A percentile compares a stretch with the other conserved stretches of the same genome.
These are phyloP conservation scores for Colletes latitarsis DNA, from an alignment of 1,140 invertebrate genomes.

Conservation along the genomic window DNA sequence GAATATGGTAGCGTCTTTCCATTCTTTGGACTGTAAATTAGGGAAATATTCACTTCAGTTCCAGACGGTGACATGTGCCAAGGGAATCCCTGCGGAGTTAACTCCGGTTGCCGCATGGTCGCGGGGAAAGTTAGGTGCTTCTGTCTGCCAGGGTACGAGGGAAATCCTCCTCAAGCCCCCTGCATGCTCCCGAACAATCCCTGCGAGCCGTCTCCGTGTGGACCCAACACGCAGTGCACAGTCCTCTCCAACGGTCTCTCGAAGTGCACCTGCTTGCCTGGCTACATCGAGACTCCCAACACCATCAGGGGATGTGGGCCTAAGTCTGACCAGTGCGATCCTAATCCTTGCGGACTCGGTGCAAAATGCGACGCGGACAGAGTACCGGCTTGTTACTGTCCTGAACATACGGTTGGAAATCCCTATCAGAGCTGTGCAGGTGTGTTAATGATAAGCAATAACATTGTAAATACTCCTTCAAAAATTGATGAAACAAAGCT, in stretches of 20 bases:
- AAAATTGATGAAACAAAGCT: too few relatives aligned
- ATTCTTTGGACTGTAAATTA: neutral
- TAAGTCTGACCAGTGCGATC: constrained; percentile 89
- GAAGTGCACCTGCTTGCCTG: constrained; percentile 92
- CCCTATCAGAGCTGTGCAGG: constrained; percentile 88
- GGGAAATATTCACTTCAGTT: constrained; percentile 81
- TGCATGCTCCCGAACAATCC: constrained; percentile 88
- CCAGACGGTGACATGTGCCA: constrained; percentile 92
- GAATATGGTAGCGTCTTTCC: neutral
- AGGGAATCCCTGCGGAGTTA: constrained; percentile 91
- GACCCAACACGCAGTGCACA: constrained; percentile 92
- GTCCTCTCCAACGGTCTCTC: constrained; percentile 90
- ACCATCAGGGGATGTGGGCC: constrained; percentile 92
- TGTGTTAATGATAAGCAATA: constrained; percentile 51
- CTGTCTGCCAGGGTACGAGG: constrained; percentile 94
- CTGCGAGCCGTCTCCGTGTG: constrained; percentile 92
- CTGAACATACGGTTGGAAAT: constrained; percentile 88
- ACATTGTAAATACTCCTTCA: too few relatives aligned
- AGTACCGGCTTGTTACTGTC: constrained; percentile 90
- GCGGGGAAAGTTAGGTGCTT: constrained; percentile 89
- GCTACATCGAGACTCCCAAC: constrained; percentile 92
- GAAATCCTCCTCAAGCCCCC: constrained; percentile 87
- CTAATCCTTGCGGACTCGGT: constrained; percentile 89
- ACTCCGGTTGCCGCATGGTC: constrained; percentile 89
- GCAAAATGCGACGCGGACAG: constrained; percentile 90